Evolutionary conservation across 2,113 vertebrate genomes (phyloP).

Genomic region (Alaudala cheleensis): DNA sequence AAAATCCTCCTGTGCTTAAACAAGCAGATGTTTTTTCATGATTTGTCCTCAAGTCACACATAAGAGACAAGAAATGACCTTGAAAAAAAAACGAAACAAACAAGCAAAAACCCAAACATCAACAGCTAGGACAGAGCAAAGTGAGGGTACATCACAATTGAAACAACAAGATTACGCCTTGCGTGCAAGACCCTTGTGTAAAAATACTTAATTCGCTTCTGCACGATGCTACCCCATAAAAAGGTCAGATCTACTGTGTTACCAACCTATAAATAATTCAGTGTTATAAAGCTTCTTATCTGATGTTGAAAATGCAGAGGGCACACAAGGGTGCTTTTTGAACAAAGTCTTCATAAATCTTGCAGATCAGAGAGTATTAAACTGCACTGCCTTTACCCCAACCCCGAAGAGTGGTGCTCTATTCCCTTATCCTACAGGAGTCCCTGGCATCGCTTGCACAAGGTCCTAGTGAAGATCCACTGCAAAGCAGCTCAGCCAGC

Average conservation of each 20-base stretch:
- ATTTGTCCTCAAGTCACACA: background rate
- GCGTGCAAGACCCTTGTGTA: background rate
- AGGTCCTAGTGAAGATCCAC: background rate
- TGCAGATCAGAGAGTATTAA: background rate
- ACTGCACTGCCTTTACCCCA: background rate
- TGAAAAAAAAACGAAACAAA: background rate
- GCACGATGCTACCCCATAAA: background rate
- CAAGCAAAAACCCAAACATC: background rate
- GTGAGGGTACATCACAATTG: background rate
- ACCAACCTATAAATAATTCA: slow-evolving; percentile 67
- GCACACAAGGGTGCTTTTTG: slow-evolving; percentile 28
- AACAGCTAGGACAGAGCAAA: background rate
- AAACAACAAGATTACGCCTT: background rate
- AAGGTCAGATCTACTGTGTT: slow-evolving; percentile 56
- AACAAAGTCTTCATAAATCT: slow-evolving; percentile 29
- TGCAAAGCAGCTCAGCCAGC: background rate
- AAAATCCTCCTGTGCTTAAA: background rate
- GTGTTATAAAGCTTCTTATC: slow-evolving; percentile 49
- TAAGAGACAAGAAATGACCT: background rate
- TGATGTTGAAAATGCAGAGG: slow-evolving; percentile 32
- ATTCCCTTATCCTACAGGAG: background rate
- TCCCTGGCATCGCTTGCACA: background rate
- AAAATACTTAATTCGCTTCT: background rate
- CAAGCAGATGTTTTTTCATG: background rate
- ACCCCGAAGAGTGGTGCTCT: background rate